Percentiles rank a stretch among this genome's conserved stretches.
Conservation (phyloP, 2,113 vertebrate genomes). For the Ranitomeya variabilis region DNA sequence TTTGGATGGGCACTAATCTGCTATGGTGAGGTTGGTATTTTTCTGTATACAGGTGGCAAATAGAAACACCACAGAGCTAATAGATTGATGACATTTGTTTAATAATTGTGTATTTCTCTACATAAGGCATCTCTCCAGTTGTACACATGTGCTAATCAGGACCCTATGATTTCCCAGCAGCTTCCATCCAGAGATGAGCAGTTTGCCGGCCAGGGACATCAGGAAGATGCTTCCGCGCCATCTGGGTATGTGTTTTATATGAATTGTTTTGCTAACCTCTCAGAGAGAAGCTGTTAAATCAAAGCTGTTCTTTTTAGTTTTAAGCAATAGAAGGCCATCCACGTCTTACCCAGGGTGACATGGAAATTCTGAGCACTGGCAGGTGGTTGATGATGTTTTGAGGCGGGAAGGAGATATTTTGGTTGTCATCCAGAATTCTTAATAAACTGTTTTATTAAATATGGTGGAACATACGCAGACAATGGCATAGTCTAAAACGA, state of each 20-base stretch:
- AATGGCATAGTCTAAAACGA: neutral
- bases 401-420: neutral
- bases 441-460: conserved; percentile 26
- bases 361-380: conserved; percentile 31
- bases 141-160: conserved; percentile 34
- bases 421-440: conserved; percentile 13
- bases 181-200: conserved; percentile 36
- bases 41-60: neutral
- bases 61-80: neutral
- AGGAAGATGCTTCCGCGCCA: conserved; percentile 33
- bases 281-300: conserved; percentile 50
- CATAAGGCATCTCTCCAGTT: neutral
- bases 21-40: neutral
- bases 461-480: neutral
- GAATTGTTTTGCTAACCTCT: conserved; percentile 56
- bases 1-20: neutral
- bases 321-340: conserved; percentile 18
- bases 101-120: neutral
- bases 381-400: conserved; percentile 23
- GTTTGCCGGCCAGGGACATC: conserved; percentile 30
- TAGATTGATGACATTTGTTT: neutral
- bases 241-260: conserved; percentile 50
- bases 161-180: conserved; percentile 21
- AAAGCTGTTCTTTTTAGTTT: conserved; percentile 52
- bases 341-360: conserved; percentile 23